Percentiles rank a stretch among this genome's conserved stretches.
phyloP scores from a whole-genome alignment of 2,888 invertebrate species.

The Lasioglossum vierecki region DNA sequence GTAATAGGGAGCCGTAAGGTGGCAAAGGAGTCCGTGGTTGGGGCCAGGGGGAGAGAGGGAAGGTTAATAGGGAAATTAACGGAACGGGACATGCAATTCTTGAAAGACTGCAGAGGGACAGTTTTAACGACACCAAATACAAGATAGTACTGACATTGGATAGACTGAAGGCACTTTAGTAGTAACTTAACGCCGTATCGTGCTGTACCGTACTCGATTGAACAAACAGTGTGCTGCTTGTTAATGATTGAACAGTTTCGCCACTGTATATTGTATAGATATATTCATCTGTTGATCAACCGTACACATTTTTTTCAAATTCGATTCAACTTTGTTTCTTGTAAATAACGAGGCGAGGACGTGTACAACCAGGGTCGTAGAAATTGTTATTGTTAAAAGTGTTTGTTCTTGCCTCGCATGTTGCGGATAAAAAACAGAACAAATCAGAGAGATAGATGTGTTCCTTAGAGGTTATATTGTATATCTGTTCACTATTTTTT shows the following conservation, averaged over 20 bases:
- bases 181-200: slow-evolving; percentile 83
- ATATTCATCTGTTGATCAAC: slow-evolving; percentile 19
- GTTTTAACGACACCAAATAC: slow-evolving; percentile 85
- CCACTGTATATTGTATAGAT: slow-evolving; percentile 41
- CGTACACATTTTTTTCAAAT: slow-evolving; percentile 16
- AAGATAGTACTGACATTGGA: slow-evolving; percentile 84
- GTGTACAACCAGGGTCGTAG: slow-evolving; percentile 62
- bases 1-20: slow-evolving; percentile 49
- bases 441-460: not conserved
- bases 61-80: slow-evolving; percentile 54
- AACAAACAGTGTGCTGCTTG: slow-evolving; percentile 52
- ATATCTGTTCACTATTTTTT: not conserved
- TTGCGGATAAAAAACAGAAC: slow-evolving; percentile 28
- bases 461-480: slow-evolving; percentile 7
- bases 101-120: slow-evolving; percentile 83
- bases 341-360: slow-evolving; percentile 51
- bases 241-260: slow-evolving; percentile 37
- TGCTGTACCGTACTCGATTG: slow-evolving; percentile 73
- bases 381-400: slow-evolving; percentile 60
- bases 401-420: slow-evolving; percentile 55
- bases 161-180: slow-evolving; percentile 84
- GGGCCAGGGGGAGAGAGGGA: slow-evolving; percentile 8
- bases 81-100: slow-evolving; percentile 77
- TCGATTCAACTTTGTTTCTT: not conserved
- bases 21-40: slow-evolving; percentile 47